Conservation (phyloP, 2,888 invertebrate species). For the Drosophila mettleri region DNA sequence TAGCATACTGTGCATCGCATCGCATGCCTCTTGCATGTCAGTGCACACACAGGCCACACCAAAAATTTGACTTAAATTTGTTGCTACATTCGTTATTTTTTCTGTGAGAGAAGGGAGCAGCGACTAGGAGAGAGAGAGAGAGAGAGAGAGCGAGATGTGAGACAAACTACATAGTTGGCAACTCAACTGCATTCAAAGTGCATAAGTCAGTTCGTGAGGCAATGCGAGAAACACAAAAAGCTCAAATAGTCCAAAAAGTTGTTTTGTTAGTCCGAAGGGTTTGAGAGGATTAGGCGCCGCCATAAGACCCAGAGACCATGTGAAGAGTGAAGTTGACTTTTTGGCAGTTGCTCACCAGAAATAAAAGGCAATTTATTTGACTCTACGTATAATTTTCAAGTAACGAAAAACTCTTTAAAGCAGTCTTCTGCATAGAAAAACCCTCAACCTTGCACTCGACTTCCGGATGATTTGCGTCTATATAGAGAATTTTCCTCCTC, state of each 20-base stretch:
- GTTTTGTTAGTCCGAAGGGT: constrained; percentile 36
- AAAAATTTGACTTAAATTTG: constrained; percentile 70
- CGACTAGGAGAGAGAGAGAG: no score
- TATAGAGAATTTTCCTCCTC: constrained; percentile 9
- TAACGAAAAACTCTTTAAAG: constrained; percentile 21
- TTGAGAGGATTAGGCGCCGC: constrained; percentile 1
- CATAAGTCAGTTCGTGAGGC: constrained; percentile 71
- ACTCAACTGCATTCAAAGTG: constrained; percentile 73
- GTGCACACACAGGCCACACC: constrained; percentile 18
- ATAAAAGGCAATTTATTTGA: constrained; percentile 57
- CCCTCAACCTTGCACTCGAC: constrained; percentile 7
- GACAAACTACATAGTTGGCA: constrained; percentile 51
- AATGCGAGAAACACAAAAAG: constrained; percentile 30
- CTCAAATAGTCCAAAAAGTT: constrained; percentile 38
- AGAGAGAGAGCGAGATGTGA: not conserved
- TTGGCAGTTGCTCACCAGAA: constrained; percentile 40
- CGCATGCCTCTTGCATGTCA: constrained; percentile 55
- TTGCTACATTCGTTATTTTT: constrained; percentile 51
- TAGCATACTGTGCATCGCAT: constrained; percentile 45
- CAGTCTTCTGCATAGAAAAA: not conserved
- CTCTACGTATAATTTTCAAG: constrained; percentile 21
- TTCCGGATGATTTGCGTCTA: constrained; percentile 31
- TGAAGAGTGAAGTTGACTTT: constrained; percentile 40
- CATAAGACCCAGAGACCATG: constrained; percentile 16
- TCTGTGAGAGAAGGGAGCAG: not conserved